Evolutionary conservation across 2,113 vertebrate species (phyloP).

Genomic region (Gallinago undulata): DNA sequence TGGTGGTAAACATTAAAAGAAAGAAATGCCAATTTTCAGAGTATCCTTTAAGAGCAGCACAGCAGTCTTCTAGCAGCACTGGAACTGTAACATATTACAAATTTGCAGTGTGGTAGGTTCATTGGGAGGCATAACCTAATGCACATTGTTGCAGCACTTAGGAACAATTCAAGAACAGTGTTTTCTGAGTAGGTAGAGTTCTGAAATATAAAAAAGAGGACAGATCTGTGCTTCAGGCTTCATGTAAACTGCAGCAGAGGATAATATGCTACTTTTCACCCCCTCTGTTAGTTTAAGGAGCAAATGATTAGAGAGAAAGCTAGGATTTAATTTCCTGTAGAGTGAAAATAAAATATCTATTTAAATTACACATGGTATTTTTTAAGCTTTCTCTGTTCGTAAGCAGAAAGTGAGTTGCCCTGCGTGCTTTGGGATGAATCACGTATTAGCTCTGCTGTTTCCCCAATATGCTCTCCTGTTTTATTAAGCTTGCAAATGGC

Average conservation of each 20-base stretch:
- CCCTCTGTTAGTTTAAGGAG: not conserved
- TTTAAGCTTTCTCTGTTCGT: not conserved
- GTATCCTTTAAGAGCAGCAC: not conserved
- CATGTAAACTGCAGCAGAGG: not conserved
- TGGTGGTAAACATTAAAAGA: not conserved
- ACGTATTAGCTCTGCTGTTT: not conserved
- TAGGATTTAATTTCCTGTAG: not conserved
- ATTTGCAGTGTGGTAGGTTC: not conserved
- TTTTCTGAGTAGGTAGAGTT: not conserved
- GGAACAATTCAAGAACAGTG: not conserved
- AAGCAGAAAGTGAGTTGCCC: not conserved
- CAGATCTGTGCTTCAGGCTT: not conserved
- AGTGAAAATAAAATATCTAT: not conserved
- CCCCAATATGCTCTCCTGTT: not conserved
- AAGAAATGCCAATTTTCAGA: not conserved
- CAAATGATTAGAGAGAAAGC: not conserved
- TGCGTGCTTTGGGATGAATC: not conserved
- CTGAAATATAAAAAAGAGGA: not conserved
- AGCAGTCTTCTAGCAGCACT: not conserved
- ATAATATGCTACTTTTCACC: not conserved
- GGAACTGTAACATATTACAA: not conserved
- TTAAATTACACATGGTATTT: not conserved
- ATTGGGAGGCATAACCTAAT: not conserved
- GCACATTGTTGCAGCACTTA: not conserved
- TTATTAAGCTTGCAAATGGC: not conserved